Evolutionary conservation across 2,113 vertebrate genomes (phyloP), one percentile per base, ranked within the genome.

Genomic region (Willisornis vidua): DNA sequence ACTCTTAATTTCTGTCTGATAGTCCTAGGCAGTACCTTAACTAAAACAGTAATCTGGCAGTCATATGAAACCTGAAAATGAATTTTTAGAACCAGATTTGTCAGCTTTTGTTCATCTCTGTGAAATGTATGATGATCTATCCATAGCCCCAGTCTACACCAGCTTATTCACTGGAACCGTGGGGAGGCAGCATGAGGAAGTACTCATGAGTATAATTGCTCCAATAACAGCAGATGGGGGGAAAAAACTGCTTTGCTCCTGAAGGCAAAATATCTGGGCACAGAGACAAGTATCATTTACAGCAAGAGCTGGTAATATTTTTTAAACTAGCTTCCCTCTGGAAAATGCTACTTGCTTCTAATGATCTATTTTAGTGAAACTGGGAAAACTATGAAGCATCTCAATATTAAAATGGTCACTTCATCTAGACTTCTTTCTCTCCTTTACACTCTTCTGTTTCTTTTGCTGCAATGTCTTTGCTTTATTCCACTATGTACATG

Each of bases 241-340:
- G 5, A 31, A 39, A 67, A 87, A 74, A 94, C 51, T 94, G 29
- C 65, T 84, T 89, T 92, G 43, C 37, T 92, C 77, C 76, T 51
- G 77, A 81, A 87, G 68, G 68, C 87, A 85, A 90, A 81, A 78
- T 74, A 63, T 81, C 89, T 89, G 65, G 77, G 85, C 65, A 85
- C 20, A 59, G 68, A 74, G 39, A 85, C 85, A 89, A 91, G 20
- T 35, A 87, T 55, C 14, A 7, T 81, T 93, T 93, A 89, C 71
- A 94, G 51, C 37, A 89, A 67, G 48, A 63, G 20, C 51, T 81
- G 70, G 62, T 89, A 86, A 77, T 76, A 51, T 68, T 26, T 55
- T 51, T 61, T 62, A 76, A 54, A 71, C 33, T 49, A 73, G 5
- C 49, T 90, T 85, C 29, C 35, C 46, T 57, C 58, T 72, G 48